Conservation (phyloP, 2,113 vertebrate species). For the Herpailurus yagouaroundi region DNA sequence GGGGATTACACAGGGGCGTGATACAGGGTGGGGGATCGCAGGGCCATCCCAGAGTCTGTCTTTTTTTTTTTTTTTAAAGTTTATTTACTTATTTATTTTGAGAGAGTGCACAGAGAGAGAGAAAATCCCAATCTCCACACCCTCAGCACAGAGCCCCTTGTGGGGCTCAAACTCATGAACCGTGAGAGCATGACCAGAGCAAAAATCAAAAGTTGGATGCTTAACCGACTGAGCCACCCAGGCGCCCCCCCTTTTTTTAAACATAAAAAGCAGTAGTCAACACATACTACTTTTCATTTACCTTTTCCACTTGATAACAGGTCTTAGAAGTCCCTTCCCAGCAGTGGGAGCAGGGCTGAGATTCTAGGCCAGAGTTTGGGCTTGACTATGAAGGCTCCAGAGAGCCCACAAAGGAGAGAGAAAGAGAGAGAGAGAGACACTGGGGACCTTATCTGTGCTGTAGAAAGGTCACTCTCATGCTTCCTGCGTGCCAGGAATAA, state of each 20-base stretch:
- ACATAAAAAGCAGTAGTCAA: neutral
- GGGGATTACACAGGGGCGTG: neutral
- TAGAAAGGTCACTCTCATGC: neutral
- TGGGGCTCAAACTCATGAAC: too few species aligned
- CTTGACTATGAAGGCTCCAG: neutral
- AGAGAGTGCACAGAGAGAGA: too few species aligned
- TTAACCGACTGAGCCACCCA: too few species aligned
- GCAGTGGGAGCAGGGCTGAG: neutral
- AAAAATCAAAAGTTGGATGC: too few species aligned
- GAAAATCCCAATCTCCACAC: too few species aligned
- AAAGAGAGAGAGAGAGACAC: rapidly evolving
- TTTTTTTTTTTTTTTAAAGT: neutral
- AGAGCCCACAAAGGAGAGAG: neutral
- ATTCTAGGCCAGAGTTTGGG: neutral
- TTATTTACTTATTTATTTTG: too few species aligned
- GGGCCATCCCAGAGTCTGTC: neutral
- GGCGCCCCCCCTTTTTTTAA: neutral
- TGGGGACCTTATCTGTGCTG: rapidly evolving
- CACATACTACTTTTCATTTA: neutral
- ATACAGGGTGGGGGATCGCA: too few species aligned
- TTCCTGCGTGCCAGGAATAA: neutral
- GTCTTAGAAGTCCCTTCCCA: neutral
- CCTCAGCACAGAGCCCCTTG: too few species aligned
- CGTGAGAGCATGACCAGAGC: too few species aligned
- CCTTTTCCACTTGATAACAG: neutral